phyloP scores from a whole-genome alignment of 1,140 invertebrate species.

The Acromyrmex echinatior region DNA sequence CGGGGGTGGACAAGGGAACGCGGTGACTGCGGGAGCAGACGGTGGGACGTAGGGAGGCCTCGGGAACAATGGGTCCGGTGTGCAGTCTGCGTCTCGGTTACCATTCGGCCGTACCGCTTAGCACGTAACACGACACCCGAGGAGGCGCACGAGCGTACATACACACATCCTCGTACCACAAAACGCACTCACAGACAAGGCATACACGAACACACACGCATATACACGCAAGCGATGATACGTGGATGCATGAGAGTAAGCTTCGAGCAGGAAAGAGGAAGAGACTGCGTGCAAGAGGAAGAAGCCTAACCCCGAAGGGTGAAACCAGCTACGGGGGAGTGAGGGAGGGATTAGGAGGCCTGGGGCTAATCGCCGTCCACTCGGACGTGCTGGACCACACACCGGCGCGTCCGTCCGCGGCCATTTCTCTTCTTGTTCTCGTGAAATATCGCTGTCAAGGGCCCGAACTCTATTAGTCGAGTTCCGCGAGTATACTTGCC shows the following conservation, averaged over 20 bases:
- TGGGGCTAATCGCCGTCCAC: conserved; percentile 80
- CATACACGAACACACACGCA: too few relatives aligned
- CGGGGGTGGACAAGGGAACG: not conserved
- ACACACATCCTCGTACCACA: not conserved
- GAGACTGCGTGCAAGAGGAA: conserved; percentile 41
- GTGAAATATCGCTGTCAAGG: conserved; percentile 78
- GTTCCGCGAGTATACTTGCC: conserved; percentile 26
- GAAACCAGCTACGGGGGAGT: conserved; percentile 59
- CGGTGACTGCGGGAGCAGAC: conserved; percentile 37
- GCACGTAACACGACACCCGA: conserved; percentile 82
- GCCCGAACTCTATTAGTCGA: conserved; percentile 73
- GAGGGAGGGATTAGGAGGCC: conserved; percentile 69
- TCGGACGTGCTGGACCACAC: conserved; percentile 82
- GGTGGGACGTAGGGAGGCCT: conserved; percentile 49
- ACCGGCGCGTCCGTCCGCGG: conserved; percentile 68
- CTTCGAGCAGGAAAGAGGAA: conserved; percentile 29
- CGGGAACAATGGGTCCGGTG: conserved; percentile 81
- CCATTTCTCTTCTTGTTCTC: conserved; percentile 62
- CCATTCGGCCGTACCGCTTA: conserved; percentile 78
- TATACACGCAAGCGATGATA: not conserved
- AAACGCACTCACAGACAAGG: not conserved
- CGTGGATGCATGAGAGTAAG: conserved; percentile 36
- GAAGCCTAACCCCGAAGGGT: conserved; percentile 51
- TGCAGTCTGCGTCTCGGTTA: conserved; percentile 81
- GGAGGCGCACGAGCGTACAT: conserved; percentile 44